Evolutionary conservation across 2,888 invertebrate species (phyloP), one percentile per base, ranked within the genome.

Genomic region (Chalcosyrphus nemorum): DNA sequence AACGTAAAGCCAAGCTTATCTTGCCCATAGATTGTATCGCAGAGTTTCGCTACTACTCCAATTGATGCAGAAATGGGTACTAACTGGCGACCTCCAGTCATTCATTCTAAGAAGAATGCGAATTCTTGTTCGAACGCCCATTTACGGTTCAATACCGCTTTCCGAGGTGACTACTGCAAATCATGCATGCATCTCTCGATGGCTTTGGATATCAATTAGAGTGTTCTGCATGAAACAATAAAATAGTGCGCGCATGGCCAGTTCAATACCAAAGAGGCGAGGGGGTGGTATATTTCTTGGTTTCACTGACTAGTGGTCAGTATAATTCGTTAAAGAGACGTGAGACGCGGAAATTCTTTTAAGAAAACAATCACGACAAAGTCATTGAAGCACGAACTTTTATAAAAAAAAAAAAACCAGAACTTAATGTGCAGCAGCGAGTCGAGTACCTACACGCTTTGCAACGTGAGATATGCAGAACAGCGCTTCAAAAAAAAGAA

Each of bases 381-480:
- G 5, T 29, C 72, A 82, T 61, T 77, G 72, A 74, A 52, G 78
- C 82, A 74, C 78, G 78, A 82, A 68, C 50, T 43, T n/a, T n/a
- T n/a, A n/a, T n/a, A 24, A 27, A 54, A 52, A 54, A 35, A 52
- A 6, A 27, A 21, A 63, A 68, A 63, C 63, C 24, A 63, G 38
- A 59, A 21, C n/a, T 65, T 57, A 29, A 56, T 66, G 52, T 56
- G n/a, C 7, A 41, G 13, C 38, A 19, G 45, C 38, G 32, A 29
- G 29, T 29, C 24, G 11, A 11, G 45, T 52, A 45, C n/a, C n/a
- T n/a, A n/a, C n/a, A n/a, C 32, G 57, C 29, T 24, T 27, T 47
- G 72, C 77, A 77, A 77, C 61, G 71, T 78, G 82, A 82, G 82
- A 78, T 65, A 72, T 65, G 52, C 63, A 71, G 71, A 77, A 41